Conservation (phyloP, 53 echinoderm and acorn worm species). For the Apostichopus leukothele region DNA sequence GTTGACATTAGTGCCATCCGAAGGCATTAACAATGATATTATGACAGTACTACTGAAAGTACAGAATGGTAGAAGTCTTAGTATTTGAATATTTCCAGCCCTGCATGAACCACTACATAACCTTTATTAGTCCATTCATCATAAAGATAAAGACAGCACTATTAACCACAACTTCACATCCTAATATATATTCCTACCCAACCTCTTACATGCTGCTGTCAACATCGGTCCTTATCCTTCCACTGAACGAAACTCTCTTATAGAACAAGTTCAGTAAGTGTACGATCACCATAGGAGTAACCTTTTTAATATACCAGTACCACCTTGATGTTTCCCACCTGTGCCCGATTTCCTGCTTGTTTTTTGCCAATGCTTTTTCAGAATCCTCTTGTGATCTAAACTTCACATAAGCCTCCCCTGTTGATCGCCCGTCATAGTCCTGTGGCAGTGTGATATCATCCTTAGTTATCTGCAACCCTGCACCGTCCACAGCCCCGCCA, state of each 20-base stretch:
- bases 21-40: no score
- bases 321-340: slow-evolving; percentile 77
- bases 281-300: not conserved
- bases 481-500: slow-evolving; percentile 46
- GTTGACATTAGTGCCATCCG: no score
- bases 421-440: slow-evolving; percentile 86
- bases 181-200: not conserved
- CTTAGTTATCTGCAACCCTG: slow-evolving; percentile 95
- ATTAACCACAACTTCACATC: not conserved
- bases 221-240: not conserved
- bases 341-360: slow-evolving; percentile 99
- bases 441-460: slow-evolving; percentile 93
- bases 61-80: no score
- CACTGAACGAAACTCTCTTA: slow-evolving; percentile 9
- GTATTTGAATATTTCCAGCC: no score
- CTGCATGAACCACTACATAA: no score
- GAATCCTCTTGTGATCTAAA: slow-evolving; percentile 92
- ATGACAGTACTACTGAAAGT: no score
- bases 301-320: slow-evolving; percentile 35
- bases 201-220: not conserved
- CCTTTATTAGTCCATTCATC: no score
- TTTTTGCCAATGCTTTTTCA: slow-evolving; percentile 89
- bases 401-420: slow-evolving; percentile 99
- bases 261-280: not conserved
- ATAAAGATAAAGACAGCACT: no score